phyloP scores from a whole-genome alignment of 2,888 invertebrate genomes.

The Dimorphilus gyrociliatus region DNA sequence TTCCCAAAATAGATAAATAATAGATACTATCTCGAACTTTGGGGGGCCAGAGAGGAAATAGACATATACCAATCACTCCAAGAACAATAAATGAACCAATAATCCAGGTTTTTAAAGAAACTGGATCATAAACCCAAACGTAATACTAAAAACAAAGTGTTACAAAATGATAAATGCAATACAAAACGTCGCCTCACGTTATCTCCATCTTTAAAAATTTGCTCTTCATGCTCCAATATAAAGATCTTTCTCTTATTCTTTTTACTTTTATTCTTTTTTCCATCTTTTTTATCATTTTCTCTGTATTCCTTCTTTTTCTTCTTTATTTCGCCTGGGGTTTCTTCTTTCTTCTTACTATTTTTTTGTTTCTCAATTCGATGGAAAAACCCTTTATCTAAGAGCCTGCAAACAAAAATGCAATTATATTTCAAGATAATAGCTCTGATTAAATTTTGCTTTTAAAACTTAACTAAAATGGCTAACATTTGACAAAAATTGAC shows the following conservation, averaged over 20 bases:
- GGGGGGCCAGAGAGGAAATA: slow-evolving; percentile 98
- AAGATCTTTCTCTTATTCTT: no score
- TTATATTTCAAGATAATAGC: slow-evolving; percentile 9
- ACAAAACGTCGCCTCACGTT: no score
- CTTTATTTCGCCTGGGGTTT: no score
- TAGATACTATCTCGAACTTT: slow-evolving; percentile 77
- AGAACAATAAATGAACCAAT: slow-evolving; percentile 70
- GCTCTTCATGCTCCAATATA: slow-evolving; percentile 89
- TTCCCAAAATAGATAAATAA: slow-evolving; percentile 83
- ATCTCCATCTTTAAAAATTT: slow-evolving; percentile 74
- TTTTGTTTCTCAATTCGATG: no score
- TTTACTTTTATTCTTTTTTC: slow-evolving; percentile 51
- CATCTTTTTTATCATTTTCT: no score
- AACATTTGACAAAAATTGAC: slow-evolving; percentile 58
- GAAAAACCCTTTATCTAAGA: no score
- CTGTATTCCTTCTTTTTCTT: no score
- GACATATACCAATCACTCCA: slow-evolving; percentile 81
- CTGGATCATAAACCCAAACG: slow-evolving; percentile 95
- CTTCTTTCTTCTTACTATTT: no score
- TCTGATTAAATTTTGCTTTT: no score
- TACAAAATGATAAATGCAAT: no score
- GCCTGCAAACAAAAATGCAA: no score
- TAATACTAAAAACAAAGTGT: slow-evolving; percentile 49
- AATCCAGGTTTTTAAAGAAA: slow-evolving; percentile 60
- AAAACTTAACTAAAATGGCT: no score